Evolutionary conservation across 2,113 vertebrate species (phyloP).

Genomic region (Toxostoma redivivum): DNA sequence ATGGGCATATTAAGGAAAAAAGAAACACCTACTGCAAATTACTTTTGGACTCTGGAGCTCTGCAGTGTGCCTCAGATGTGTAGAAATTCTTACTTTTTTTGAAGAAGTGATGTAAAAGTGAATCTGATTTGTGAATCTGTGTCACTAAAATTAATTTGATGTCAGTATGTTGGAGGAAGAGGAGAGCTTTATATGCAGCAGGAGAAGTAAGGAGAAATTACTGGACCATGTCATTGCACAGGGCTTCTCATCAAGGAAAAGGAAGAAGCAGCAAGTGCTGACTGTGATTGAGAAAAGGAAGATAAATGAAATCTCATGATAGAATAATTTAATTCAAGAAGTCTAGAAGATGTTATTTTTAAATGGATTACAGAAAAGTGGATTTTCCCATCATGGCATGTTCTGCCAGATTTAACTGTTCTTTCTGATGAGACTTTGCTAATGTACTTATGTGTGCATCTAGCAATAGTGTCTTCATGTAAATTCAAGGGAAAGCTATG

Average conservation of each 20-base stretch:
- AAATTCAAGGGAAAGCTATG: neutral
- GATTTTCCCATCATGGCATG: neutral
- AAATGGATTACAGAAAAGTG: neutral
- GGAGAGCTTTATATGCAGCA: neutral
- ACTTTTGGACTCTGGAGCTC: neutral
- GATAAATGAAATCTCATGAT: neutral
- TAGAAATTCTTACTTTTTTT: neutral
- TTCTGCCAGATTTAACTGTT: neutral
- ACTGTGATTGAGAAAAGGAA: neutral
- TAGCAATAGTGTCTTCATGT: neutral
- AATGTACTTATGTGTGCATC: accelerated
- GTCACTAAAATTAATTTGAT: neutral
- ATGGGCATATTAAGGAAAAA: neutral
- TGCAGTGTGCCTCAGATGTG: accelerated
- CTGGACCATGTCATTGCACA: neutral
- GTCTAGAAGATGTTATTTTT: neutral
- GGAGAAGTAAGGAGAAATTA: neutral
- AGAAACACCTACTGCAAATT: neutral
- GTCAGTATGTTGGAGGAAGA: neutral
- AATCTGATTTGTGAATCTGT: neutral
- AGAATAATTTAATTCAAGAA: neutral
- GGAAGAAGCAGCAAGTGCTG: neutral
- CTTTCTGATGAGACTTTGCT: neutral
- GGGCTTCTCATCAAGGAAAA: neutral
- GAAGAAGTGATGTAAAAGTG: neutral